Evolutionary conservation across 1,140 invertebrate species (phyloP).

Genomic region (Diachasma alloeum): DNA sequence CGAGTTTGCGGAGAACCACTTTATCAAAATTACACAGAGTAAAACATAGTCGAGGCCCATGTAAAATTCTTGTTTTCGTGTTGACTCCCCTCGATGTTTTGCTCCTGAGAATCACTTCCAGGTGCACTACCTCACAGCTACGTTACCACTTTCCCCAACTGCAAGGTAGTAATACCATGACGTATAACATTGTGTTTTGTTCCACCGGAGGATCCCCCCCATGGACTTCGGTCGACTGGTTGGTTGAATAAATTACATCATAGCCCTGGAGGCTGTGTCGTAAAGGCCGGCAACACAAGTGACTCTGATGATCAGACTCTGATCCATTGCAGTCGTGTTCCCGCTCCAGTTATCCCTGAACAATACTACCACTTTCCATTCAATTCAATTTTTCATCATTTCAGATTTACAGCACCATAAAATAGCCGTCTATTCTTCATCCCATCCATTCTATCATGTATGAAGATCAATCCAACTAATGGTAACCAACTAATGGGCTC

Average conservation of each 20-base stretch:
- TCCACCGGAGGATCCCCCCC: neutral
- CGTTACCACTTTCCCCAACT: neutral
- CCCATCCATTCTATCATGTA: too few relatives aligned
- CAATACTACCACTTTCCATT: neutral
- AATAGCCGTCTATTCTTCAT: too few relatives aligned
- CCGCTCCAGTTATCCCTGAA: neutral
- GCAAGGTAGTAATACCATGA: neutral
- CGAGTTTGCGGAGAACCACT: too few relatives aligned
- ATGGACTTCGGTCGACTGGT: slow-evolving; percentile 10
- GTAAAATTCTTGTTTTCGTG: too few relatives aligned
- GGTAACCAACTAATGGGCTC: too few relatives aligned
- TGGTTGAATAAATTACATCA: slow-evolving; percentile 31
- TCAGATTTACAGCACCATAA: neutral
- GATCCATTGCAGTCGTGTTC: slow-evolving; percentile 9
- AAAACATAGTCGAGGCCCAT: too few relatives aligned
- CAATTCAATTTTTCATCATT: neutral
- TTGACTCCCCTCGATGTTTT: too few relatives aligned
- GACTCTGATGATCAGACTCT: slow-evolving; percentile 31
- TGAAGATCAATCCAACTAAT: too few relatives aligned
- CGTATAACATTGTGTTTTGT: neutral
- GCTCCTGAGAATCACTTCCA: neutral
- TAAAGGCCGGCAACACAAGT: slow-evolving; percentile 14
- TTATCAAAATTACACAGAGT: too few relatives aligned
- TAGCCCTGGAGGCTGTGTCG: neutral
- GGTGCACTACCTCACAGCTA: neutral